Evolutionary conservation across 2,888 invertebrate species (phyloP).

Genomic region (Lasioglossum figueresi): DNA sequence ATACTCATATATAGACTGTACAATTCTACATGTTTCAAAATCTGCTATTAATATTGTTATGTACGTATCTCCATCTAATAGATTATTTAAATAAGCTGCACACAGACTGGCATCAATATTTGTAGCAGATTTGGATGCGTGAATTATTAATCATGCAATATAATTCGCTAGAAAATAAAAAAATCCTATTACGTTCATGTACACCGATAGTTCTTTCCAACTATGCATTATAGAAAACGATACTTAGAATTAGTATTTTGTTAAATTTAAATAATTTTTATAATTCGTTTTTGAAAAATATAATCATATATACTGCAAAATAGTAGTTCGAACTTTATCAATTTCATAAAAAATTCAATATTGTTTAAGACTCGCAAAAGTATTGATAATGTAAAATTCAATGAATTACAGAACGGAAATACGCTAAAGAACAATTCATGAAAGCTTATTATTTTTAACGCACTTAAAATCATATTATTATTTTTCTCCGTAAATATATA

Average conservation of each 20-base stretch:
- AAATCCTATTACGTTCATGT: constrained; percentile 50
- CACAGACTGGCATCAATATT: constrained; percentile 44
- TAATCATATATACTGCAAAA: not conserved
- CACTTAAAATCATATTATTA: not conserved
- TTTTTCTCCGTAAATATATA: not conserved
- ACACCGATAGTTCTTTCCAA: constrained; percentile 25
- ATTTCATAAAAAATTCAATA: not conserved
- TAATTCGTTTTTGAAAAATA: constrained; percentile 14
- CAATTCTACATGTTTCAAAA: constrained; percentile 45
- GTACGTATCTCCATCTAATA: constrained; percentile 22
- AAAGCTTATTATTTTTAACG: not conserved
- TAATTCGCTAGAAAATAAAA: constrained; percentile 69
- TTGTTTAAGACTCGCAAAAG: not conserved
- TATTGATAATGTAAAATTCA: not conserved
- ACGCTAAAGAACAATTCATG: not conserved
- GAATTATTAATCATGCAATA: constrained; percentile 60
- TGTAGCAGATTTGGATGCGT: constrained; percentile 50
- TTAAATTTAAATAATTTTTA: constrained; percentile 8
- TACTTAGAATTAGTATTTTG: not conserved
- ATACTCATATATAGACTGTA: constrained; percentile 17
- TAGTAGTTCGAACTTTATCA: not conserved
- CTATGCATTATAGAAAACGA: not conserved
- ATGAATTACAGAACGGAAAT: not conserved
- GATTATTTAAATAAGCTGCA: constrained; percentile 16
- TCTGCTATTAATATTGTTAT: constrained; percentile 52